Base-by-base conservation (phyloP, 2,797 vertebrate species). In the Melanotaenia maccullochi region DNA sequence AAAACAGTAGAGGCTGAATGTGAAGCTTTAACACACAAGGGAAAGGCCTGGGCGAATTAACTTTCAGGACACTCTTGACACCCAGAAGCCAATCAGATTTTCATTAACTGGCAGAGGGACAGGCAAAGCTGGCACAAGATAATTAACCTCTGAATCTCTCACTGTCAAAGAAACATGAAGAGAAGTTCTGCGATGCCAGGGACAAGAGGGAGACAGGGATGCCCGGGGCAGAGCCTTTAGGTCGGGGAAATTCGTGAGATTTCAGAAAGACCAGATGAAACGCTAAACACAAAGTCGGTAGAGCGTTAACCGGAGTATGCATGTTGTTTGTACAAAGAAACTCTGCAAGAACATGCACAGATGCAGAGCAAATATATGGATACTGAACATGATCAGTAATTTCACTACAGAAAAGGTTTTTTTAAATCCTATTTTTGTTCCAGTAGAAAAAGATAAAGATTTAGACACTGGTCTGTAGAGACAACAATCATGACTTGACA, bases 41-140 rank as follows among this genome's bases (percentile, higher is more conserved):
- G 91, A 88, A 79, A 86, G 76, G 79, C 73, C 83, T 76, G 57
- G 87, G 90, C 81, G 86, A 94, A 95, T 94, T 95, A 95, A 94
- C 94, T 94, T 93, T 92, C 92, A 94, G 89, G 91, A 91, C 94
- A 94, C 94, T 94, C 93, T 93, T 94, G 93, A 95, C 94, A 94
- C 90, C 88, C 89, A 94, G 91, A 93, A 93, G 90, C 93, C 93
- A 95, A 95, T 95, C 93, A 94, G 93, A 93, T 94, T 94, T 95
- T 93, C 92, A 94, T 95, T 95, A 95, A 94, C 92, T 92, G 92
- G 90, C 91, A 91, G 88, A 93, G 93, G 94, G 92, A 93, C 84
- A 86, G 93, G 89, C 91, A 88, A 93, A 92, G 93, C 90, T 92
- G 92, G 92, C 90, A 90, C 93, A 89, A 89, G 93, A 92, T 94